Conservation (phyloP, 2,113 vertebrate genomes). For the Sinocyclocheilus maitianheensis region DNA sequence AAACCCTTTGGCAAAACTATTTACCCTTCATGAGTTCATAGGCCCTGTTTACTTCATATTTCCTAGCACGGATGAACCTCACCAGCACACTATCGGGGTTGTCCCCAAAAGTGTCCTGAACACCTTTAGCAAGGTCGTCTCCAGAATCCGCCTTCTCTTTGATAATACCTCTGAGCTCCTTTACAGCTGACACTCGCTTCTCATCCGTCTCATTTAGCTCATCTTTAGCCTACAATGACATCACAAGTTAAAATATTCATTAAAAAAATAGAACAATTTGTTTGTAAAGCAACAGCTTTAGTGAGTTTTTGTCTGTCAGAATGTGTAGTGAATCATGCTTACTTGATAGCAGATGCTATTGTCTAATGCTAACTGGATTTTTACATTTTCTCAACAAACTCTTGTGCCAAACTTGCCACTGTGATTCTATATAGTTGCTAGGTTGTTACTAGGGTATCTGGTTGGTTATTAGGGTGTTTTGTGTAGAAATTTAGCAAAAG, state of each 20-base stretch:
- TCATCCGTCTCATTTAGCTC: slow-evolving; percentile 92
- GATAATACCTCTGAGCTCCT: slow-evolving; percentile 82
- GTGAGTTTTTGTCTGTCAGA: too few species aligned
- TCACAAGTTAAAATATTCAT: not conserved
- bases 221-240: slow-evolving; percentile 85
- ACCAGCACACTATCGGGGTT: slow-evolving; percentile 81
- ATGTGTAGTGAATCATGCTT: not conserved
- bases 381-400: too few species aligned
- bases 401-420: too few species aligned
- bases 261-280: not conserved
- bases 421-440: too few species aligned
- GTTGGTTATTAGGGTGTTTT: too few species aligned
- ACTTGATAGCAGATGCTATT: too few species aligned
- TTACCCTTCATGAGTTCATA: slow-evolving; percentile 93
- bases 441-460: too few species aligned
- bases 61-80: slow-evolving; percentile 92
- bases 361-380: too few species aligned
- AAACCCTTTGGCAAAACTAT: not conserved
- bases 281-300: not conserved
- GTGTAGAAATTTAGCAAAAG: not conserved
- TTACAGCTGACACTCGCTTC: slow-evolving; percentile 77
- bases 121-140: slow-evolving; percentile 82
- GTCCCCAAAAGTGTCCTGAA: slow-evolving; percentile 80
- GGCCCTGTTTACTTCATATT: slow-evolving; percentile 85
- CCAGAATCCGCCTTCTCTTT: slow-evolving; percentile 76